phyloP scores from a whole-genome alignment of 2,888 invertebrate species.

The Drosophila silvestris region DNA sequence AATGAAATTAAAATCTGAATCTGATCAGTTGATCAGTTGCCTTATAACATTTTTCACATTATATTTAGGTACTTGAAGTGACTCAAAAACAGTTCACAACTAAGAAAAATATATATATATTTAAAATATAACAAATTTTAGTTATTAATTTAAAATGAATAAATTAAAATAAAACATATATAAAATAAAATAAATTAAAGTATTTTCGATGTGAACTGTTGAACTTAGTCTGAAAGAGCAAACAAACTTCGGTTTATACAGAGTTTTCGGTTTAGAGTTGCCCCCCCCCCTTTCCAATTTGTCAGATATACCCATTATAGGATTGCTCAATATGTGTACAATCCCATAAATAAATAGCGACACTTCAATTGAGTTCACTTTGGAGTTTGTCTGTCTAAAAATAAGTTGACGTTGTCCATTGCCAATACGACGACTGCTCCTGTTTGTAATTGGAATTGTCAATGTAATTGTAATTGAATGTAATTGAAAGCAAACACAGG shows the following conservation, averaged over 20 bases:
- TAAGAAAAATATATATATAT: neutral
- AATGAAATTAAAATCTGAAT: neutral
- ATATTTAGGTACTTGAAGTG: neutral
- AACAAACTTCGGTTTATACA: neutral
- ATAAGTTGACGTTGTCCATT: conserved; percentile 42
- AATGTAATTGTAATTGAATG: conserved; percentile 58
- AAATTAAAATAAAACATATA: neutral
- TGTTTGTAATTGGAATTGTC: conserved; percentile 13
- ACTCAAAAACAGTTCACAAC: neutral
- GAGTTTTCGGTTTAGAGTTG: neutral
- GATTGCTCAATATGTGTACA: conserved; percentile 3
- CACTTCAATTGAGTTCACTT: conserved; percentile 56
- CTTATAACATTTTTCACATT: neutral
- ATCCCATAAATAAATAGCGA: conserved; percentile 53
- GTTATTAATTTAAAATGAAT: too few relatives aligned
- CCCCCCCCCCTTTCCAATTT: neutral
- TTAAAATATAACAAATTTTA: neutral
- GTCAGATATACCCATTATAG: neutral
- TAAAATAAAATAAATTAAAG: neutral
- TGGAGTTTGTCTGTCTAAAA: conserved; percentile 61
- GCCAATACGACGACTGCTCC: conserved; percentile 14
- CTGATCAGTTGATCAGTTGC: neutral
- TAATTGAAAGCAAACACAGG: conserved; percentile 59
- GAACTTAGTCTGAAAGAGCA: neutral
- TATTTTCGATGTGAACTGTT: neutral